A percentile compares a stretch with the other conserved stretches of the same genome.
These are phyloP conservation scores for Epistrophella euchroma DNA, from an alignment of 2,888 invertebrate genomes.

Conservation along the genomic window DNA sequence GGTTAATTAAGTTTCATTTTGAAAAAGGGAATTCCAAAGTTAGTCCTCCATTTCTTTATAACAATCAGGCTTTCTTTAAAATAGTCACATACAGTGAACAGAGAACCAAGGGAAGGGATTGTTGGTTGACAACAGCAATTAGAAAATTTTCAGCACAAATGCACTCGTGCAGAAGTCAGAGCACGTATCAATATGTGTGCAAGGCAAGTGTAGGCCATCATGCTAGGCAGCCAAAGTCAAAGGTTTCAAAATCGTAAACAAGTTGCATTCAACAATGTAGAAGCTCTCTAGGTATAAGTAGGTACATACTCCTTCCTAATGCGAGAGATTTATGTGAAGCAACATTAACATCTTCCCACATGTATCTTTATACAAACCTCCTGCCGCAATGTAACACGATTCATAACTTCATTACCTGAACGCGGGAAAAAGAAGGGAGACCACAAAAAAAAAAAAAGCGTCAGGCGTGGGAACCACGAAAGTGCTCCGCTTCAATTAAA, in stretches of 20 bases:
- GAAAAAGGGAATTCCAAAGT: conserved; percentile 9
- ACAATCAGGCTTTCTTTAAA: conserved; percentile 23
- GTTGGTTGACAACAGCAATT: conserved; percentile 60
- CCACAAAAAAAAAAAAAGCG: conserved; percentile 4
- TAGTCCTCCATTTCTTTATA: not conserved
- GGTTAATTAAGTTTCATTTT: conserved; percentile 47
- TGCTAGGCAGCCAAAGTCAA: conserved; percentile 46
- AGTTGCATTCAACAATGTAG: conserved; percentile 35
- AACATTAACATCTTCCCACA: conserved; percentile 69
- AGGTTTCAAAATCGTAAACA: conserved; percentile 63
- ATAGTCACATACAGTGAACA: not conserved
- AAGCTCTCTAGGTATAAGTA: not conserved
- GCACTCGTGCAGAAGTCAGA: conserved; percentile 31
- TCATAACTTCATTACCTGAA: conserved; percentile 72
- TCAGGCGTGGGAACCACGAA: conserved; percentile 74
- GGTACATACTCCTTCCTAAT: conserved; percentile 55
- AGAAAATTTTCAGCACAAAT: conserved; percentile 43
- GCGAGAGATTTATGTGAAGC: conserved; percentile 71
- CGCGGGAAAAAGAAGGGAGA: not conserved
- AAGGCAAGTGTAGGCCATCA: conserved; percentile 35
- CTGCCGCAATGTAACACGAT: conserved; percentile 54
- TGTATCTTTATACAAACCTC: conserved; percentile 35
- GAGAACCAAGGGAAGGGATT: not conserved
- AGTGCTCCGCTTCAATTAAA: conserved; percentile 76
- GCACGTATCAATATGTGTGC: conserved; percentile 46